Conservation (phyloP, 1,140 invertebrate genomes). For the Lepidurus couesii region DNA sequence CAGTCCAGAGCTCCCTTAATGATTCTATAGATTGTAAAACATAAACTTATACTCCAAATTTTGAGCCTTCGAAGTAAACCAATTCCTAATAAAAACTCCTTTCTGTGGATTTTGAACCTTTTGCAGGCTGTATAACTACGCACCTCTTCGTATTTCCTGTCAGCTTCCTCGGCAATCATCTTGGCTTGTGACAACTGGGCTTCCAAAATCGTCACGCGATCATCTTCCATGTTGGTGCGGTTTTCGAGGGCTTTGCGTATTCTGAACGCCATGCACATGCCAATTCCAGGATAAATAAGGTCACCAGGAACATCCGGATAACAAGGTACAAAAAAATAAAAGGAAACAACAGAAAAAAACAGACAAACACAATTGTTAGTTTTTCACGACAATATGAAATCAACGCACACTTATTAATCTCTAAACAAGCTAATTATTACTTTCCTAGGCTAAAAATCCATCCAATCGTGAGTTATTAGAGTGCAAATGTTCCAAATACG, state of each 20-base stretch:
- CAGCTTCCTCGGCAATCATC: constrained; percentile 95
- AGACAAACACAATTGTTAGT: constrained; percentile 25
- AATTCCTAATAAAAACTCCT: no score
- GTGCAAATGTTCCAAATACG: no score
- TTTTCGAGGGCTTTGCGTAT: constrained; percentile 98
- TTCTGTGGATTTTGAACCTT: no score
- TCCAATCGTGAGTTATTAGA: no score
- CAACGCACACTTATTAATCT: not conserved
- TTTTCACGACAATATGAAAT: not conserved
- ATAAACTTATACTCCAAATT: no score
- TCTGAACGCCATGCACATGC: constrained; percentile 53
- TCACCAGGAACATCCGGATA: constrained; percentile 29
- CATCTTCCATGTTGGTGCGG: constrained; percentile 97
- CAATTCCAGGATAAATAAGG: constrained; percentile 13
- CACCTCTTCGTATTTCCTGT: constrained; percentile 99
- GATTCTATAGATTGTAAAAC: no score
- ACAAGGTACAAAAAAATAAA: constrained; percentile 22
- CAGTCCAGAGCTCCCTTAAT: not conserved
- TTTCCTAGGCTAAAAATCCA: no score
- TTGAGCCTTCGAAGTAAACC: no score
- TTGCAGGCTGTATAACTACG: constrained; percentile 9
- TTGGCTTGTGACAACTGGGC: constrained; percentile 92
- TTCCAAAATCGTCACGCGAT: constrained; percentile 89
- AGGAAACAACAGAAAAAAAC: constrained; percentile 21
- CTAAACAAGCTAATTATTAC: not conserved